These are phyloP conservation scores for Napeogenes sylphis DNA, from an alignment of 2,888 invertebrate genomes.

Conservation along the genomic window DNA sequence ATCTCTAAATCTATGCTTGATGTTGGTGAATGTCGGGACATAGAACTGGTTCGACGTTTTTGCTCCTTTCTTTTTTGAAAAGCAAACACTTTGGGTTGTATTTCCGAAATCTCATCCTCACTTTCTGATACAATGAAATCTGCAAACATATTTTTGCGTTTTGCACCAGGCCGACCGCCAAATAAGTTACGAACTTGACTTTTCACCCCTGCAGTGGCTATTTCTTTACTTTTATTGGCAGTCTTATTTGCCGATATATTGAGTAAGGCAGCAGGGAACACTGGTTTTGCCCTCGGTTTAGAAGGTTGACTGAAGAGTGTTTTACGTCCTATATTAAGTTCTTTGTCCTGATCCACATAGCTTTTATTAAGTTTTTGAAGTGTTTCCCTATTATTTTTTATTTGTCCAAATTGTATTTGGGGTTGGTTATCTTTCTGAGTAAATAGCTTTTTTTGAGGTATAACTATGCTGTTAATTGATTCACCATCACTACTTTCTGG, in stretches of 20 bases:
- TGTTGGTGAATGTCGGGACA: constrained; percentile 43
- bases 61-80: constrained; percentile 45
- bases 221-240: constrained; percentile 49
- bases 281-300: constrained; percentile 43
- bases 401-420: constrained; percentile 45
- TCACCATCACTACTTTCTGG: constrained; percentile 67
- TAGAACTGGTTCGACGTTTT: constrained; percentile 33
- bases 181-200: constrained; percentile 52
- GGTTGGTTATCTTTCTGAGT: constrained; percentile 50
- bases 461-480: constrained; percentile 62
- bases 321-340: constrained; percentile 45
- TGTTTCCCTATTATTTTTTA: constrained; percentile 49
- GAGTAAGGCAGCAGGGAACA: constrained; percentile 55
- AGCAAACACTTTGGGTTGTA: constrained; percentile 53
- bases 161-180: constrained; percentile 45
- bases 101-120: constrained; percentile 62
- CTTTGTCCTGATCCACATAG: constrained; percentile 41
- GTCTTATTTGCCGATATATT: constrained; percentile 55
- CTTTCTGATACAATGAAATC: constrained; percentile 62
- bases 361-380: constrained; percentile 45
- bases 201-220: constrained; percentile 38
- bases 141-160: constrained; percentile 61
- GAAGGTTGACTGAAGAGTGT: constrained; percentile 48
- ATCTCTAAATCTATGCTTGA: constrained; percentile 61
- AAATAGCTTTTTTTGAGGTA: constrained; percentile 61